Base-by-base conservation (phyloP, 1,140 invertebrate genomes). In the Ceratina australensis region DNA sequence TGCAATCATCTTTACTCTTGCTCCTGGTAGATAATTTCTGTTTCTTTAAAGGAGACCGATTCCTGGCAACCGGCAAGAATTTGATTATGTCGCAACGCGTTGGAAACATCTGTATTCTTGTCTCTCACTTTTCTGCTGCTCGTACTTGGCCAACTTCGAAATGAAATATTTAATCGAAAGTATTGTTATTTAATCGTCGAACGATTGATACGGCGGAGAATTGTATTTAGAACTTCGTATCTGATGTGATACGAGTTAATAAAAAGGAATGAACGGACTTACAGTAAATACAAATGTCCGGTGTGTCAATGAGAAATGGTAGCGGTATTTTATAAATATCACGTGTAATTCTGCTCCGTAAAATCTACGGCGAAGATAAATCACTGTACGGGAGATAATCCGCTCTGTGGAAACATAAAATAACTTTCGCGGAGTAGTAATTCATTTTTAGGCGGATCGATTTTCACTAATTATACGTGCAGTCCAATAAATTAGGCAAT, bases 1-100 rank as follows among this genome's bases (percentile, higher is more conserved):
- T 47, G 18, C 54, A 47, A 59, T 71, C 47, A 71, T 16, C 4
- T 42, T 68, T 50, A 50, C 56, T 16, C n/a, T 28, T 56, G 28
- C 12, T 24, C 54, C 28, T 33, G n/a, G 18, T 3, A 26, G 20
- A 49, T 22, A 67, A 68, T 54, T 28, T 52, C 22, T 60, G 16
- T 26, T 28, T 16, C 28, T 8, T 22, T 42, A 10, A 42, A 42
- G 10, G 33, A 10, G 33, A 42, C 10, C 10, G 33, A 33, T 33
- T 7, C 33, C 7, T 33, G 7, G 33, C 33, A 7, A 3, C 33
- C 7, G 7, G 33, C 33, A 33, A 33, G 33, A 33, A 33, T 33
- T 33, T 33, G 33, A 33, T 33, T 33, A 7, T 33, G 7, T 7
- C 7, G n/a, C n/a, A n/a, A n/a, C n/a, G n/a, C n/a, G n/a, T n/a